Percentiles rank a stretch among this genome's conserved stretches.
phyloP scores from a whole-genome alignment of 2,113 vertebrate species.

The Corydoras maculifer region DNA sequence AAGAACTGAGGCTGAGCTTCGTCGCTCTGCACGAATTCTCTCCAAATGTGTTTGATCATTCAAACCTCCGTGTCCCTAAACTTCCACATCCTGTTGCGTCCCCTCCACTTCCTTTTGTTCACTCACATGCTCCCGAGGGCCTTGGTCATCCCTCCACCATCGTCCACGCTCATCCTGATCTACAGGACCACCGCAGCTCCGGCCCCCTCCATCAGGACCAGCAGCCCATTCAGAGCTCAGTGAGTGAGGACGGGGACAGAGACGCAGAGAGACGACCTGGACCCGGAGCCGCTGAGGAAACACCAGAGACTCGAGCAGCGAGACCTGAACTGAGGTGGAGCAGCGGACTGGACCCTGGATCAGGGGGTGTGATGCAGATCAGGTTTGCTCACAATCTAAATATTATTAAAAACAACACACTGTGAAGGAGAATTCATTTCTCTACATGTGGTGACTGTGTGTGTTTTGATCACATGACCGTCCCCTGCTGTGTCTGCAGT shows the following conservation, averaged over 20 bases:
- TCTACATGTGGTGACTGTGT: too few species aligned
- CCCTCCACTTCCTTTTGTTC: neutral
- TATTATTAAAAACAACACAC: too few species aligned
- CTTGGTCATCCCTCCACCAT: neutral
- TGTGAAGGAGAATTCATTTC: too few species aligned
- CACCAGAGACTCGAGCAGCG: neutral
- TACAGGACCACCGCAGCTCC: neutral
- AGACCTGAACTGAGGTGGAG: neutral
- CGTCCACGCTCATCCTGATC: neutral
- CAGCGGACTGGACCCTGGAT: neutral
- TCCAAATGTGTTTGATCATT: neutral
- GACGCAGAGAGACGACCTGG: neutral
- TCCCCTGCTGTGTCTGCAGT: neutral
- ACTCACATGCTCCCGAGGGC: constrained; percentile 7
- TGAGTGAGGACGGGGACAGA: neutral
- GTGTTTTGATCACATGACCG: neutral
- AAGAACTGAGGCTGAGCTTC: neutral
- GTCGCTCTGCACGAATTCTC: neutral
- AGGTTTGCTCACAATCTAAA: too few species aligned
- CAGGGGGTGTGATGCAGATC: constrained; percentile 40
- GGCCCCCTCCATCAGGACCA: neutral
- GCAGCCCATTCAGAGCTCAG: neutral
- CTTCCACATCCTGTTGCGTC: neutral
- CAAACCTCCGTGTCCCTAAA: neutral
- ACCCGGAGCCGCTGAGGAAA: neutral